phyloP scores from a whole-genome alignment of 2,797 vertebrate species.

The Malurus leucopterus region DNA sequence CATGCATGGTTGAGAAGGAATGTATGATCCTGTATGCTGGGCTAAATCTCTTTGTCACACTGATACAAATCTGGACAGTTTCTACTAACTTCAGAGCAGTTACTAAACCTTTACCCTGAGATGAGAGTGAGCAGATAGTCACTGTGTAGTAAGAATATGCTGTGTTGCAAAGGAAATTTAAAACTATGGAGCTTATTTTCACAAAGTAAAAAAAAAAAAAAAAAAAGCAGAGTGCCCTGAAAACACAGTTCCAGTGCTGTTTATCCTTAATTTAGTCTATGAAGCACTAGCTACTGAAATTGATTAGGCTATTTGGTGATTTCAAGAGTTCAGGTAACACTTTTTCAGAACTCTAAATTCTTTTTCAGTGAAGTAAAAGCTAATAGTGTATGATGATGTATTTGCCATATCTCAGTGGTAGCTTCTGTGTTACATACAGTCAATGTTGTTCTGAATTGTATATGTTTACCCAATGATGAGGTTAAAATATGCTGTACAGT shows the following conservation, averaged over 20 bases:
- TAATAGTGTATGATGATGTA: conserved; percentile 53
- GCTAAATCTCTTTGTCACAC: not conserved
- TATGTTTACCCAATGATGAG: conserved; percentile 50
- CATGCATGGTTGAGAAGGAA: not conserved
- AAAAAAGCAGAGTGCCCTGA: not conserved
- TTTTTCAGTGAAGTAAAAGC: conserved; percentile 61
- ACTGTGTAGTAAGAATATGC: not conserved
- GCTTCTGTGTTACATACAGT: conserved; percentile 59
- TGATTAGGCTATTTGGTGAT: conserved; percentile 30
- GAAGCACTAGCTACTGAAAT: conserved; percentile 27
- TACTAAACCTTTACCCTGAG: not conserved
- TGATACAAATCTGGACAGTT: not conserved
- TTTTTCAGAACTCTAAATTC: conserved; percentile 48
- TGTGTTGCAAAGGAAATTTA: not conserved
- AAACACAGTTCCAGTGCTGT: conserved; percentile 9
- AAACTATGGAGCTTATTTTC: not conserved
- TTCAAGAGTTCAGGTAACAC: conserved; percentile 30
- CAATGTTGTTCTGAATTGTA: conserved; percentile 57
- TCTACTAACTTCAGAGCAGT: not conserved
- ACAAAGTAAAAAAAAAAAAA: not conserved
- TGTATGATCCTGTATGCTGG: not conserved
- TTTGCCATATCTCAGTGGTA: conserved; percentile 64
- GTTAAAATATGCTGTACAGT: conserved; percentile 59
- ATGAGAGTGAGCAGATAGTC: not conserved
- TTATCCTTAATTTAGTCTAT: not conserved